Base-by-base conservation (phyloP, 1,140 invertebrate genomes). In the Ruditapes philippinarum region DNA sequence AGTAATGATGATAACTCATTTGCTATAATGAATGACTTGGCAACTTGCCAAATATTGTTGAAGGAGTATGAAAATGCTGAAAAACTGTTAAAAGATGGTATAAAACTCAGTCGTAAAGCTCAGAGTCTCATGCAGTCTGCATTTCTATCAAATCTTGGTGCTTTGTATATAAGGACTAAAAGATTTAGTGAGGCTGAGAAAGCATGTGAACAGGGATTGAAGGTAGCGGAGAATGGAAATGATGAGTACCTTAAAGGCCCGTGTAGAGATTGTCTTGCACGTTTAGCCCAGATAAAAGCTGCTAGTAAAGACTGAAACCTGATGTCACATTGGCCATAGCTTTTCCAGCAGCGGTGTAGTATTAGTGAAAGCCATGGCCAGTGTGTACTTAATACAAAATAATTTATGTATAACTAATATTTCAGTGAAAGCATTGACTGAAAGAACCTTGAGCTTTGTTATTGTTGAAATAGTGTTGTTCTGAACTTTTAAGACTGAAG, bases 91-190 rank as follows among this genome's bases (percentile, higher is more conserved):
- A 96, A 97, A 90, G 95, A 97, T 95, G 98, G 98, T 5, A 96
- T 98, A 76, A 95, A 97, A 91, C 95, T 98, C 88, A 98, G 97
- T 96, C 93, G 95, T 96, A 91, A 94, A 22, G 96, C 96, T 25
- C 97, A 98, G 38, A 97, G 97, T 93, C 38, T 87, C 0, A 93
- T 95, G 49, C 96, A 98, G 87, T 97, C 97, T 12, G 96, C 97
- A 0, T 97, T 98, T 89, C 97, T 98, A 95, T 97, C 98, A 28
- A 99, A 99, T 96, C 95, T 99, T 86, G 98, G 98, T 22, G 97
- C 97, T 88, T 96, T 98, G 78, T 98, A 97, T 93, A 93, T 99
- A 17, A 97, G 97, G 92, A 97, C 97, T 94, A 97, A 97, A 36
- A 94, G 98, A 73, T 94, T 97, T 51, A 95, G 96, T 19, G 96